These are phyloP conservation scores for Tachina fera DNA, from an alignment of 2,888 invertebrate species.

Conservation along the genomic window DNA sequence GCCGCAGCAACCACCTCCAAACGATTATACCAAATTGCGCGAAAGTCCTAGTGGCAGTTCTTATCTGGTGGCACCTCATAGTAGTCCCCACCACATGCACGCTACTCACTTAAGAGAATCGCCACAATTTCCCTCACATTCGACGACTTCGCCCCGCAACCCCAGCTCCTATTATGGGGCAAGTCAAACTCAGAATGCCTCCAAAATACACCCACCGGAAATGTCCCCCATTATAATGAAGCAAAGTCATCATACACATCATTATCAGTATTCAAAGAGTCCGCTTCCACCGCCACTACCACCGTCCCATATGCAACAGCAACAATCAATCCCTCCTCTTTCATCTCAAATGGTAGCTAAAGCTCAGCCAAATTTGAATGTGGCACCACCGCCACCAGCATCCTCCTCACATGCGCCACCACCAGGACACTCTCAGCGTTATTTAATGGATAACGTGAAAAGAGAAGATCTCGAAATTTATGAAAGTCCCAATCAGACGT, in stretches of 20 bases:
- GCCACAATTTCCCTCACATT: constrained; percentile 47
- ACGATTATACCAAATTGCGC: constrained; percentile 61
- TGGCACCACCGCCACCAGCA: constrained; percentile 44
- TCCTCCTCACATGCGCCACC: constrained; percentile 1
- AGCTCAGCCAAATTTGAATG: constrained; percentile 37
- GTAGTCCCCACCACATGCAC: constrained; percentile 52
- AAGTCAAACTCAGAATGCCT: constrained; percentile 56
- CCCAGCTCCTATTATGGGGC: constrained; percentile 63
- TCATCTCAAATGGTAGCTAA: constrained; percentile 63
- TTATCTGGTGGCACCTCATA: constrained; percentile 53
- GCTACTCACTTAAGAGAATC: constrained; percentile 65
- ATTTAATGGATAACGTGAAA: constrained; percentile 68
- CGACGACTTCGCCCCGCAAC: constrained; percentile 51
- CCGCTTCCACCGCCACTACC: constrained; percentile 70
- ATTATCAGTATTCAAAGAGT: constrained; percentile 74
- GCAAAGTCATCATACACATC: constrained; percentile 66
- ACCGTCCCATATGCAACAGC: constrained; percentile 62
- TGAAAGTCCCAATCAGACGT: constrained; percentile 58
- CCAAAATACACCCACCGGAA: constrained; percentile 71
- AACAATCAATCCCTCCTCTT: constrained; percentile 56
- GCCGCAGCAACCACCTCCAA: constrained; percentile 61
- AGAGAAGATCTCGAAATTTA: constrained; percentile 69
- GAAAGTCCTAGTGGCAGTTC: constrained; percentile 67
- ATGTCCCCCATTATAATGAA: constrained; percentile 72
- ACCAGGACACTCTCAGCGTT: constrained; percentile 45